phyloP scores from a whole-genome alignment of 2,113 vertebrate species.

The Myrmecophaga tridactyla region DNA sequence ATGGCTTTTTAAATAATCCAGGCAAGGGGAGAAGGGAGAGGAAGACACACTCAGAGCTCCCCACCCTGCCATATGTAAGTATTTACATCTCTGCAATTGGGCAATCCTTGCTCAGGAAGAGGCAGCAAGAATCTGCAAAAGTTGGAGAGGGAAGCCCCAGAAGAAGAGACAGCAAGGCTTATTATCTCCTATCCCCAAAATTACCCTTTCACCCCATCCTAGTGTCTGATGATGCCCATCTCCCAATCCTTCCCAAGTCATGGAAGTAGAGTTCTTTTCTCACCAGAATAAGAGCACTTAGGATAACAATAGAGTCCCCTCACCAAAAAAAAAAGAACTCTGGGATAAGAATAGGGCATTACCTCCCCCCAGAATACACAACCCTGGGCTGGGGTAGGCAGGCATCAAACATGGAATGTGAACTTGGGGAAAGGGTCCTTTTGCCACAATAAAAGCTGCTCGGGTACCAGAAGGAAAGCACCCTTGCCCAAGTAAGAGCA shows the following conservation, averaged over 20 bases:
- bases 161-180: slow-evolving; percentile 54
- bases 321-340: slow-evolving; percentile 42
- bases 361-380: slow-evolving; percentile 70
- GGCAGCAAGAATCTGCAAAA: slow-evolving; percentile 63
- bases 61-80: slow-evolving; percentile 40
- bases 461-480: slow-evolving; percentile 69
- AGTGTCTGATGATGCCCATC: slow-evolving; percentile 57
- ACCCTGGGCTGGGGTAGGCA: slow-evolving; percentile 68
- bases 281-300: slow-evolving; percentile 79
- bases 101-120: slow-evolving; percentile 71
- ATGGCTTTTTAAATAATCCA: slow-evolving; percentile 80
- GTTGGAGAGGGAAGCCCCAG: slow-evolving; percentile 42
- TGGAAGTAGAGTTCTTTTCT: slow-evolving; percentile 66
- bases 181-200: slow-evolving; percentile 55
- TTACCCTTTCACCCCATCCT: slow-evolving; percentile 54
- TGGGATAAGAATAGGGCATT: slow-evolving; percentile 55
- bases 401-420: slow-evolving; percentile 43
- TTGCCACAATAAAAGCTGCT: slow-evolving; percentile 52
- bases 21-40: slow-evolving; percentile 61
- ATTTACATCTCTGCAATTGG: slow-evolving; percentile 72
- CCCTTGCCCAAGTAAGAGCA: slow-evolving; percentile 75
- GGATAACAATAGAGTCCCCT: slow-evolving; percentile 70
- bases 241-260: slow-evolving; percentile 62
- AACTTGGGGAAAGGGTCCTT: slow-evolving; percentile 50
- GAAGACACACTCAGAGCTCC: slow-evolving; percentile 60